These are phyloP conservation scores for Rousettus leschenaultii DNA, from an alignment of 2,113 vertebrate species.

Conservation along the genomic window DNA sequence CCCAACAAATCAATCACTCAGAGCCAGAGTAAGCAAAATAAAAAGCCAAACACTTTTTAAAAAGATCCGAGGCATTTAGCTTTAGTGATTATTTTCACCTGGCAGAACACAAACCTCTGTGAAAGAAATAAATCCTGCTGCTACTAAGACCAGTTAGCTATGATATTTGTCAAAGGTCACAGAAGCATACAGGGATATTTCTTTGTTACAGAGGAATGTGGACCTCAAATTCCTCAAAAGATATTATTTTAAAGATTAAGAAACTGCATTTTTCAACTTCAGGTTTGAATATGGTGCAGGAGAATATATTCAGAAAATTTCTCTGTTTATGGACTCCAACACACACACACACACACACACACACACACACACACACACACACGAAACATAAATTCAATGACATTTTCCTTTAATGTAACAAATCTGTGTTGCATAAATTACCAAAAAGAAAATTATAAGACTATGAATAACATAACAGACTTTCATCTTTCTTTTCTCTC, in stretches of 20 bases:
- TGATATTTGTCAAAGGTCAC: not conserved
- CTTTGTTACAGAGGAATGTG: not conserved
- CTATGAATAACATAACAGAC: not conserved
- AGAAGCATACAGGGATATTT: not conserved
- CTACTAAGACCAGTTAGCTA: not conserved
- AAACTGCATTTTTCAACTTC: not conserved
- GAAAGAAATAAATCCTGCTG: constrained; percentile 5
- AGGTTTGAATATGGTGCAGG: not conserved
- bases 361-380: not conserved
- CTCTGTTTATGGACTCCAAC: not conserved
- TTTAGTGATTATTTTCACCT: constrained; percentile 51
- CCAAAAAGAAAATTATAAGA: not conserved
- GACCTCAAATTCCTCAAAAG: not conserved
- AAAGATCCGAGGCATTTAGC: constrained; percentile 44
- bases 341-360: not conserved
- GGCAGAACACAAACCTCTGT: not conserved
- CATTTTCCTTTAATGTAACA: not conserved
- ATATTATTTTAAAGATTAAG: not conserved
- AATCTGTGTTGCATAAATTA: constrained; percentile 27
- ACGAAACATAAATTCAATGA: not conserved
- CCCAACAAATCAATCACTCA: not conserved
- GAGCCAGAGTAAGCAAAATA: not conserved
- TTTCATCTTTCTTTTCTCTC: not conserved
- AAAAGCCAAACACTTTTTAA: not conserved
- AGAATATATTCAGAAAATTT: not conserved